Base-by-base conservation (phyloP, 2,113 vertebrate species). In the Tautogolabrus adspersus region DNA sequence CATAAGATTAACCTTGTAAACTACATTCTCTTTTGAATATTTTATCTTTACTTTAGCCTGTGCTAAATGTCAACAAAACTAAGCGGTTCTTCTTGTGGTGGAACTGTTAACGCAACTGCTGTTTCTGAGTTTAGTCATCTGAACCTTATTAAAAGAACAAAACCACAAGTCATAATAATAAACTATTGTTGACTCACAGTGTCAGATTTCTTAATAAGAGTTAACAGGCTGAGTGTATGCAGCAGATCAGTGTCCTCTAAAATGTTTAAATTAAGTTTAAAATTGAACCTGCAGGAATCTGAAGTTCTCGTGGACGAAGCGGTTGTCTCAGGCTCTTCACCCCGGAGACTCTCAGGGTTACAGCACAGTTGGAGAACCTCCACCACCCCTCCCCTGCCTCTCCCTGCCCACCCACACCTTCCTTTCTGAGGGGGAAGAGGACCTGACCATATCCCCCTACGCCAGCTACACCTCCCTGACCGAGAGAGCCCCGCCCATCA, bases 381-480 rank as follows among this genome's bases (percentile, higher is more conserved):
- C 44, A 0, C 19, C 86, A 0, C n/a, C 54, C 1, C 3, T 74
- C 0, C 30, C 85, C 40, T 79, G 72, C 0, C 93, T 95, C 71
- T 92, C 92, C 16, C 89, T 96, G 54, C 94, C 94, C 8, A 86
- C 86, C 70, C 92, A 89, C 44, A 63, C 91, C 66, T 94, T 95
- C 84, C 66, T 74, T 0, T 87, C 92, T 0, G 96, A 97, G 72
- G 11, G 87, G 0, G 94, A 94, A 0, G 98, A 99, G 0, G 97
- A 99, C 86, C 91, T 96, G 78, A 96, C 93, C 84, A 99, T 99
- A 87, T 99, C 98, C 5, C 98, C 98, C 0, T 99, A 99, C 0
- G 98, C 98, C 90, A 98, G 97, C 91, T 99, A 96, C 91, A 95
- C 96, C 0, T 97, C 96, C 0, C 89, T 94, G 5, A 93, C 93